phyloP scores from a whole-genome alignment of 2,113 vertebrate species.

The Psittacara wagleri region DNA sequence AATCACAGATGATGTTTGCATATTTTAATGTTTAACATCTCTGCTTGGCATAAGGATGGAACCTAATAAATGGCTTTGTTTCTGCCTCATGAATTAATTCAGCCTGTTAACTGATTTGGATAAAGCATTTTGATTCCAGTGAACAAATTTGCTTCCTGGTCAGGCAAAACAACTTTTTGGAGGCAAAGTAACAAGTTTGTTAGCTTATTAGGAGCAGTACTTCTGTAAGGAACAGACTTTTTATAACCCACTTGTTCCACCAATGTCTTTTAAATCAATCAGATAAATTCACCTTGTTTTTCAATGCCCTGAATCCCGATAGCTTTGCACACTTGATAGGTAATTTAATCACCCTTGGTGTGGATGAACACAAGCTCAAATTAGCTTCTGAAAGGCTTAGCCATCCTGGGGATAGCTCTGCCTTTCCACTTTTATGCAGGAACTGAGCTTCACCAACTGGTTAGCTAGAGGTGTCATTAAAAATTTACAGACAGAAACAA shows the following conservation, averaged over 20 bases:
- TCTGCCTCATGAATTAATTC: conserved; percentile 25
- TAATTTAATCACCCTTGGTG: conserved; percentile 79
- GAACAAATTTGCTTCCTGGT: neutral
- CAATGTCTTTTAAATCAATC: conserved; percentile 76
- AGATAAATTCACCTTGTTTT: conserved; percentile 80
- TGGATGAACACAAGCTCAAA: conserved; percentile 77
- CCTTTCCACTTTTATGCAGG: conserved; percentile 80
- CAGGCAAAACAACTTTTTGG: neutral
- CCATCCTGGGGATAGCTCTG: conserved; percentile 74
- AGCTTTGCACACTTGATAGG: conserved; percentile 79
- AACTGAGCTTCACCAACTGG: conserved; percentile 85
- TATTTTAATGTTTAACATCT: conserved; percentile 51
- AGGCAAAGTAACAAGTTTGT: neutral
- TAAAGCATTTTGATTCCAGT: conserved; percentile 34
- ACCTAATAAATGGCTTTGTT: conserved; percentile 30
- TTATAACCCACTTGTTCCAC: conserved; percentile 59
- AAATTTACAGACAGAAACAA: conserved; percentile 86
- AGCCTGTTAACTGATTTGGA: conserved; percentile 44
- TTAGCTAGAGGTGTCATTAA: conserved; percentile 83
- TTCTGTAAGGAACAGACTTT: neutral
- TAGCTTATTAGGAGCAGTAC: neutral
- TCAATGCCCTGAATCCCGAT: conserved; percentile 79
- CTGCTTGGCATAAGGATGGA: neutral
- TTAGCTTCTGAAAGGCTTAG: conserved; percentile 76
- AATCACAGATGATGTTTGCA: conserved; percentile 33